Evolutionary conservation across 2,113 vertebrate species (phyloP), one percentile per base, ranked within the genome.

Genomic region (Tachuris rubrigastra): DNA sequence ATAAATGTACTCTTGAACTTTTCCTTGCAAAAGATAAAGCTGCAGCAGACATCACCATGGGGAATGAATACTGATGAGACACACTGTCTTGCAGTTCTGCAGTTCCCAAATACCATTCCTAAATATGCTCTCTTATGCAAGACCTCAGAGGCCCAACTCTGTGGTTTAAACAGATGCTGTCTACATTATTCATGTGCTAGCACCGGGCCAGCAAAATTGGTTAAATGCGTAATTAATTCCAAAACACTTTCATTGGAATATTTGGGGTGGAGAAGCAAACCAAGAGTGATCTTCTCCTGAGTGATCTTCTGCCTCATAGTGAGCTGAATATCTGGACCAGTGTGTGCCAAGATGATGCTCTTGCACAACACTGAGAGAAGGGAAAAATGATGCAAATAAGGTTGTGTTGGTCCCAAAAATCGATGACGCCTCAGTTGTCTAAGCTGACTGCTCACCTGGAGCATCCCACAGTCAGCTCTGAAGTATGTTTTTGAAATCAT

Each of bases 241-340:
- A 87, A 22, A 92, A 72, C 67, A 66, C 41, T 93, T 89, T 84
- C 76, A 9, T 68, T 66, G 65, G 85, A 92, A 77, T 95, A 85
- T 84, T 90, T 91, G 81, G 80, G 89, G 73, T 87, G 89, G 81
- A 10, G 84, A 95, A 68, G 58, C 56, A 95, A 89, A 95, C 52
- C 62, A 60, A 69, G 77, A 91, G n/a, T n/a, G n/a, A n/a, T n/a
- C n/a, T n/a, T 83, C 5, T 9, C 39, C 55, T 2, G 8, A 94
- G 49, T 65, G 59, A 91, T 83, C 41, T 59, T 73, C 27, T 83
- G 53, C 77, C 39, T 91, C 28, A 19, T 58, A 66, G 77, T 7
- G 53, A 69, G 75, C 58, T 12, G 67, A 69, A 28, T 0, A 13
- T 75, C 77, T 90, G 83, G 47, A 53, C 52, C 9, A 1, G 28